Conservation (phyloP, 2,797 vertebrate genomes). For the Molossus alvarezi region DNA sequence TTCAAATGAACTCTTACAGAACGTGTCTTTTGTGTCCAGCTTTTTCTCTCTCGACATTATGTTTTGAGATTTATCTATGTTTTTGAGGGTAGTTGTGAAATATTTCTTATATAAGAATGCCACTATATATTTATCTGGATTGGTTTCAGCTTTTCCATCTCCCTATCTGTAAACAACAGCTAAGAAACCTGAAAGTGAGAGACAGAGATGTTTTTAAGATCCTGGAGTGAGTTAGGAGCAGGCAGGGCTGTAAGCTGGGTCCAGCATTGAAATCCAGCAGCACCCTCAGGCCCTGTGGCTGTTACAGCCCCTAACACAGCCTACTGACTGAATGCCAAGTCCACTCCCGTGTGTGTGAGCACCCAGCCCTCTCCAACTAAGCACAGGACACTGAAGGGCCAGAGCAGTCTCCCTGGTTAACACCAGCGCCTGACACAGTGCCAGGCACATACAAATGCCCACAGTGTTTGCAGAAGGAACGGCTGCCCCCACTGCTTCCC, state of each 20-base stretch:
- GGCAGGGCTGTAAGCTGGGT: not conserved
- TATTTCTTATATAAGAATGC: not conserved
- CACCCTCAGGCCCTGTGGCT: not conserved
- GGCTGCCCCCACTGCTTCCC: not conserved
- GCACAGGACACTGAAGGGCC: not conserved
- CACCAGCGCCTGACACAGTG: not conserved
- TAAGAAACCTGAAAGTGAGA: not conserved
- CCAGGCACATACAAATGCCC: fast-evolving
- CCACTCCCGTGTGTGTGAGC: not conserved
- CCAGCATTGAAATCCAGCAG: not conserved
- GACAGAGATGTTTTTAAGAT: not conserved
- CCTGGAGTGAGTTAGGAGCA: not conserved
- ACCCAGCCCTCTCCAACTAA: not conserved
- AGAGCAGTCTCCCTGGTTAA: not conserved
- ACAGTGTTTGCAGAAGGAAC: not conserved
- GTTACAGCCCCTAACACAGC: not conserved
- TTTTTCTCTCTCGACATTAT: not conserved
- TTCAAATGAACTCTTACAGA: not conserved
- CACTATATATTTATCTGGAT: not conserved
- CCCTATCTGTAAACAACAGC: not conserved
- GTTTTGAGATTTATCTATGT: not conserved
- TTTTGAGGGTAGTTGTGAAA: not conserved
- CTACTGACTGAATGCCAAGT: not conserved
- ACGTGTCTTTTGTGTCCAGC: not conserved
- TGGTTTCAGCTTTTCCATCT: not conserved